phyloP scores from a whole-genome alignment of 2,888 invertebrate genomes.

The Conistra vaccinii region DNA sequence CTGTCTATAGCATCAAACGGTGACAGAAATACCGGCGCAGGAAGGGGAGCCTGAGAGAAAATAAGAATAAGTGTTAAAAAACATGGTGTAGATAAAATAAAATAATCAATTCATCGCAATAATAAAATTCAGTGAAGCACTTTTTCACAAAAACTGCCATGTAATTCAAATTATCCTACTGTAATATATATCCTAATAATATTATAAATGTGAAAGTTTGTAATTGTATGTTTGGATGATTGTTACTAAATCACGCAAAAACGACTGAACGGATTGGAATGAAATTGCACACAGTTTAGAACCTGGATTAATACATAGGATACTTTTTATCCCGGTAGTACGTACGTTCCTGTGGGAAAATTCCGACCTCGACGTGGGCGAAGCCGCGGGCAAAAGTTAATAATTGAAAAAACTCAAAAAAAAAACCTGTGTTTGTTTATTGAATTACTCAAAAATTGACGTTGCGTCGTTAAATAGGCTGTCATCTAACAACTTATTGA shows the following conservation, averaged over 20 bases:
- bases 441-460: neutral
- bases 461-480: neutral
- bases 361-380: too few relatives aligned
- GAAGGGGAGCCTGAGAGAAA: conserved; percentile 72
- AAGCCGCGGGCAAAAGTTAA: too few relatives aligned
- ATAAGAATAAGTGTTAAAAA: neutral
- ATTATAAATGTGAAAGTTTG: too few relatives aligned
- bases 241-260: too few relatives aligned
- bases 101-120: neutral
- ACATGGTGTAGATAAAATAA: neutral
- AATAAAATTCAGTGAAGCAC: neutral
- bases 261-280: too few relatives aligned
- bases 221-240: too few relatives aligned
- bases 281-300: too few relatives aligned
- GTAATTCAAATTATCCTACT: neutral
- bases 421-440: neutral
- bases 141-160: neutral
- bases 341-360: too few relatives aligned
- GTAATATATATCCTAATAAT: too few relatives aligned
- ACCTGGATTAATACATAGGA: too few relatives aligned
- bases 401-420: neutral
- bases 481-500: neutral
- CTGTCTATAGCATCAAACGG: conserved; percentile 70
- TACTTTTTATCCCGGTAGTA: too few relatives aligned
- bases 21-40: conserved; percentile 70